Evolutionary conservation across 37 sponge, comb jelly and placozoan genomes (phyloP).

Genomic region (Ianthella basta): DNA sequence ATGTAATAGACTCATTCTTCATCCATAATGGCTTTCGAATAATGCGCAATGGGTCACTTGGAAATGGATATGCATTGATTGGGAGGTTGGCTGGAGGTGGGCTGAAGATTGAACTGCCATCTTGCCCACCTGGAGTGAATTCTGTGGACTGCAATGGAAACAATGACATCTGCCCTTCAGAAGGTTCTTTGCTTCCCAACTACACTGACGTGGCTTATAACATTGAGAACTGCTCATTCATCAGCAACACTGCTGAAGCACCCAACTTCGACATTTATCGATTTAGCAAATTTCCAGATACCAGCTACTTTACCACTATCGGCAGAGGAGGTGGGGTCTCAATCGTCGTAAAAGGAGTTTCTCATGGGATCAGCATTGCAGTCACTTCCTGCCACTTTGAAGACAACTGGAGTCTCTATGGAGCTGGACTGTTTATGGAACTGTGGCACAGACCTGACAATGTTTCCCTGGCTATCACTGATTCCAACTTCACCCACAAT

Average conservation of each 20-base stretch:
- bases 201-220: constrained; percentile 7
- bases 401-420: background rate
- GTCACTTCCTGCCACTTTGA: background rate
- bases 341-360: background rate
- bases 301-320: background rate
- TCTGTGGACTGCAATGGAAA: background rate
- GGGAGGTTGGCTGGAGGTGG: background rate
- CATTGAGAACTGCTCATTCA: background rate
- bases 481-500: background rate
- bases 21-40: background rate
- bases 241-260: constrained; percentile 23
- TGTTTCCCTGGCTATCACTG: background rate
- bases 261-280: background rate
- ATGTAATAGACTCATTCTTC: background rate
- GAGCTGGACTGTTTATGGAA: constrained; percentile 17
- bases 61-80: too few relatives aligned
- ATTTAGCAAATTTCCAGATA: background rate
- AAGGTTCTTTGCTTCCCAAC: background rate
- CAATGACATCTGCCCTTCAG: background rate
- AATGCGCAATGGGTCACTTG: background rate
- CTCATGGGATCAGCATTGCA: background rate
- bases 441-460: constrained; percentile 1
- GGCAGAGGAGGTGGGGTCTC: constrained; percentile 24
- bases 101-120: background rate
- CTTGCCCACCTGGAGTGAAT: constrained; percentile 9